Evolutionary conservation across 2,797 vertebrate species (phyloP), one percentile per base, ranked within the genome.

Genomic region (Sebastiscus tertius): DNA sequence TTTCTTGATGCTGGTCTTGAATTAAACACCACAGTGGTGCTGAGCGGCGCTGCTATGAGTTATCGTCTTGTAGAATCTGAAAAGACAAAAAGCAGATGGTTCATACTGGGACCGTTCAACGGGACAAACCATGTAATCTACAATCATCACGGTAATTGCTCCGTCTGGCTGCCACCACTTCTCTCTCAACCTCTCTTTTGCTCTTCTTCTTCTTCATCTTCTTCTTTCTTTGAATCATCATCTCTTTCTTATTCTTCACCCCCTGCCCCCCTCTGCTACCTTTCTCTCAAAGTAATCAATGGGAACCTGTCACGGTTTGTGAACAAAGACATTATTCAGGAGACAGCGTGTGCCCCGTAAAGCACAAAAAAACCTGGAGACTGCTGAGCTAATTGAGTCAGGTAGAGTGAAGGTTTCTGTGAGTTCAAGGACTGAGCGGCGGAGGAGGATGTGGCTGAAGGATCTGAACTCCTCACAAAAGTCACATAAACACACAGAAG

Each of bases 61-160:
- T 95, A 96, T 94, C 92, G 75, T 93, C 93, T 84, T 92, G 94
- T 86, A 90, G 92, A 93, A 94, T 92, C 96, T 96, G 92, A 90
- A 82, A 93, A 92, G 88, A 92, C 87, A 88, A 81, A 31, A 92
- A 91, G 83, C 82, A 92, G 79, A 90, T 82, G 81, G 52, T 91
- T 87, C 59, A 74, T 39, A 70, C 60, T 61, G 75, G 58, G 82
- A 74, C 52, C 27, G 89, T 61, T 72, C 36, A 39, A 54, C 20
- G 6, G 29, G 29, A 71, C 29, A 33, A 69, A 52, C 7, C 14
- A 6, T 36, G 60, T 68, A 4, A 73, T 85, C 72, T 71, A 80
- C 34, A 77, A 33, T 82, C 72, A 64, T 67, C 52, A 36, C n/a
- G 52, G 59, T 81, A 72, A 83, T 55, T 42, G 52, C 70, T 82